Conservation (phyloP, 2,888 invertebrate genomes). For the Drosophila acutilabella region DNA sequence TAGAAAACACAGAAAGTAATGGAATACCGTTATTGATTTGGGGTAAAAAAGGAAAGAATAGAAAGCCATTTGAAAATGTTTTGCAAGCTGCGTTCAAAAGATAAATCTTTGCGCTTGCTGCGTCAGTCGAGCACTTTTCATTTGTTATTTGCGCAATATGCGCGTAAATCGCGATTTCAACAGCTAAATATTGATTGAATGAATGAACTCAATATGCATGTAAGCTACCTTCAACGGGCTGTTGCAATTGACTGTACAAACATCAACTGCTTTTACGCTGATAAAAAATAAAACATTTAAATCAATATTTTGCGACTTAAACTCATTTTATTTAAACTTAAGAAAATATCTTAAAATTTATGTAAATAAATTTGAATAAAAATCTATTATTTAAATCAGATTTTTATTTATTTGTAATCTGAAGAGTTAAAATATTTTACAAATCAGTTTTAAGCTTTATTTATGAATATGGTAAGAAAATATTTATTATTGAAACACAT, state of each 20-base stretch:
- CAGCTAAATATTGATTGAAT: constrained; percentile 75
- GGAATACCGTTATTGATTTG: constrained; percentile 16
- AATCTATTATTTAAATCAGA: no score
- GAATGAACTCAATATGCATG: constrained; percentile 63
- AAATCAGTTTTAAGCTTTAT: no score
- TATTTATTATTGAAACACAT: no score
- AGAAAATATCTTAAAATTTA: no score
- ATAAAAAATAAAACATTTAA: not conserved
- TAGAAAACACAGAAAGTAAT: not conserved
- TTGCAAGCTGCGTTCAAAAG: constrained; percentile 48
- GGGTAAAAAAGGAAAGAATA: constrained; percentile 11
- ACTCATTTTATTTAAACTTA: no score
- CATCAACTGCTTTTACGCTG: constrained; percentile 27
- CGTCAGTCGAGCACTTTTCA: constrained; percentile 64
- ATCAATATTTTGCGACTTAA: not conserved
- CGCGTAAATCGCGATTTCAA: constrained; percentile 80
- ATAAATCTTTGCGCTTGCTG: constrained; percentile 61
- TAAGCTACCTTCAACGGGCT: constrained; percentile 4
- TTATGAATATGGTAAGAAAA: no score
- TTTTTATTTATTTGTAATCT: no score
- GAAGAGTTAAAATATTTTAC: no score
- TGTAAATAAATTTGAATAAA: no score
- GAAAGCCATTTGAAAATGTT: constrained; percentile 27
- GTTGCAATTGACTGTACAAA: constrained; percentile 22
- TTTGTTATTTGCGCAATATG: constrained; percentile 80